phyloP scores from a whole-genome alignment of 2,797 vertebrate species.

The Gadopsis bispinosus region DNA sequence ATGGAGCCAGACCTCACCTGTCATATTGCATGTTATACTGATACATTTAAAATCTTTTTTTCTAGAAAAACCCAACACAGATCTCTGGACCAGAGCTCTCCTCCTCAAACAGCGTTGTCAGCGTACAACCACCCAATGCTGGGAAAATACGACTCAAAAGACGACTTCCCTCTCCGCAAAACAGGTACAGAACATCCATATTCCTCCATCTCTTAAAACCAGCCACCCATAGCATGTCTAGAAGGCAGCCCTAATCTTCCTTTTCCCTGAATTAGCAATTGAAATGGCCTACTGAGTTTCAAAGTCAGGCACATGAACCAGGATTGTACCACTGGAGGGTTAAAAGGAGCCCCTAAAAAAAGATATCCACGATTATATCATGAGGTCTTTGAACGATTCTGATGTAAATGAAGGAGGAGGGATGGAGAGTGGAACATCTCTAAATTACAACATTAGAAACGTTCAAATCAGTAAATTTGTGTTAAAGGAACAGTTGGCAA shows the following conservation, averaged over 20 bases:
- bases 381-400: conserved; percentile 21
- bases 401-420: conserved; percentile 25
- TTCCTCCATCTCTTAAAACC: conserved; percentile 16
- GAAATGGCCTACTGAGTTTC: conserved; percentile 33
- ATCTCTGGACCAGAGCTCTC: conserved; percentile 97
- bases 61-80: conserved; percentile 98
- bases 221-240: background rate
- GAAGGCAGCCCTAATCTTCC: conserved; percentile 25
- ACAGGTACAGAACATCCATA: conserved; percentile 87
- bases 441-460: background rate
- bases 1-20: background rate
- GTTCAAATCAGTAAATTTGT: background rate
- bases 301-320: conserved; percentile 26
- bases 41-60: background rate
- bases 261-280: conserved; percentile 36
- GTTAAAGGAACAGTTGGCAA: background rate
- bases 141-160: conserved; percentile 96
- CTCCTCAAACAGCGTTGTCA: conserved; percentile 93
- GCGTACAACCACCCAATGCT: conserved; percentile 94
- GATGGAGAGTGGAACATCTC: background rate
- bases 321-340: conserved; percentile 31
- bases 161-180: conserved; percentile 98
- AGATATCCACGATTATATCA: conserved; percentile 15
- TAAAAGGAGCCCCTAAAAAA: conserved; percentile 20
- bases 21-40: background rate